Percentiles rank a stretch among this genome's conserved stretches.
Evolutionary conservation across 2,888 invertebrate genomes (phyloP).

Genomic region (Drosophila melanocephala): DNA sequence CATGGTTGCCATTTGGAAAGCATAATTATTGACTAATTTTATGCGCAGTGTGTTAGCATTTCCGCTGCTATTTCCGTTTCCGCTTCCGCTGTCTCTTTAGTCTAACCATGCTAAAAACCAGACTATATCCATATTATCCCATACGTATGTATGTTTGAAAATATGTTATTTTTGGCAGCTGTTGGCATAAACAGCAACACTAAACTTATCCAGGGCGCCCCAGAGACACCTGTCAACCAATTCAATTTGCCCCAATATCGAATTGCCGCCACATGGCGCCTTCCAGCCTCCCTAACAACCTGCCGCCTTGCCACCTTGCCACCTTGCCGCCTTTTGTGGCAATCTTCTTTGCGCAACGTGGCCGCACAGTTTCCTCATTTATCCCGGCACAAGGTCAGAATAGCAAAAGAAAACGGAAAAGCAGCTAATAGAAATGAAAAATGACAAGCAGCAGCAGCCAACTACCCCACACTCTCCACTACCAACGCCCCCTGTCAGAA

Average conservation of each 20-base stretch:
- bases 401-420: constrained; percentile 11
- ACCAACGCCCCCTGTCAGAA: background rate
- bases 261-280: constrained; percentile 45
- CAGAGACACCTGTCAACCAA: constrained; percentile 71
- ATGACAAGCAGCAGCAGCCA: constrained; percentile 4
- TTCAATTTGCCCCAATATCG: constrained; percentile 60
- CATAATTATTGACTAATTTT: constrained; percentile 71
- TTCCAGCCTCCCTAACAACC: background rate
- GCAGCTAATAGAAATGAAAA: constrained; percentile 35
- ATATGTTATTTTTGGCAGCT: constrained; percentile 13
- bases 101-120: background rate
- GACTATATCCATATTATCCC: background rate
- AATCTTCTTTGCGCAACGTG: constrained; percentile 11
- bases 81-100: constrained; percentile 27
- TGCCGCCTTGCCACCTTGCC: constrained; percentile 7
- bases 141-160: background rate
- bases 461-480: background rate
- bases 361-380: background rate
- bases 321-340: constrained; percentile 15
- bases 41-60: constrained; percentile 58
- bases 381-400: constrained; percentile 21
- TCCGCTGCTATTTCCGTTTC: constrained; percentile 44
- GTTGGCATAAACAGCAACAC: constrained; percentile 26
- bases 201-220: constrained; percentile 42
- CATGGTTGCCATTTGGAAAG: constrained; percentile 26